Base-by-base conservation (phyloP, 2,888 invertebrate species). In the Tachina fera region DNA sequence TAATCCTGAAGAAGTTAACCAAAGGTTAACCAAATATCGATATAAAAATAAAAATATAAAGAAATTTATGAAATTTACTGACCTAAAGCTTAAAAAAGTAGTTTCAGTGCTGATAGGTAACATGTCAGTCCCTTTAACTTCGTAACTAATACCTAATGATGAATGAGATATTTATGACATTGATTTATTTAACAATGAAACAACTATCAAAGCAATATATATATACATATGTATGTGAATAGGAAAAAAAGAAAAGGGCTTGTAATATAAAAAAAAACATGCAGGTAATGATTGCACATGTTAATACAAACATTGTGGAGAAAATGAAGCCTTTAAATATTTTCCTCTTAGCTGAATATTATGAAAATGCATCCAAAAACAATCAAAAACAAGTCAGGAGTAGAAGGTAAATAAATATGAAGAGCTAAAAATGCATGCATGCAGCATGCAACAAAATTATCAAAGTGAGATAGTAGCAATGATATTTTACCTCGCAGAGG, bases 201-300 rank as follows among this genome's bases (percentile, higher is more conserved):
- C 77, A 71, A 70, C 47, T 19, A 60, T 68, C 39, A 45, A 76
- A 31, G 31, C 31, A 31, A 5, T 31, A 31, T 31, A 61, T 3
- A 31, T 31, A 61, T 67, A 61, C 0, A 31, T 31, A 61, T 67
- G 31, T 71, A 71, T 67, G 51, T 47, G 68, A 81, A 56, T 14
- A 47, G 22, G 58, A 77, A 41, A 43, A 43, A 47, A 3, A 47
- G 1, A 39, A 9, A 61, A n/a, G 19, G 22, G n/a, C 9, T 58
- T 19, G 41, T 1, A 41, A 51, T n/a, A 58, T 14, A 76, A 68
- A 77, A 49, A 85, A 85, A 6, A 19, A 14, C 14, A 49, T n/a
- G 49, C 83, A 78, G 72, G 72, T 87, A 88, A 87, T 88, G 87
- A 88, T 87, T 87, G 84, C 87, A 85, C 87, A 87, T 88, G 87